phyloP scores from a whole-genome alignment of 37 sponge, comb jelly and placozoan genomes.

The Spongilla lacustris region DNA sequence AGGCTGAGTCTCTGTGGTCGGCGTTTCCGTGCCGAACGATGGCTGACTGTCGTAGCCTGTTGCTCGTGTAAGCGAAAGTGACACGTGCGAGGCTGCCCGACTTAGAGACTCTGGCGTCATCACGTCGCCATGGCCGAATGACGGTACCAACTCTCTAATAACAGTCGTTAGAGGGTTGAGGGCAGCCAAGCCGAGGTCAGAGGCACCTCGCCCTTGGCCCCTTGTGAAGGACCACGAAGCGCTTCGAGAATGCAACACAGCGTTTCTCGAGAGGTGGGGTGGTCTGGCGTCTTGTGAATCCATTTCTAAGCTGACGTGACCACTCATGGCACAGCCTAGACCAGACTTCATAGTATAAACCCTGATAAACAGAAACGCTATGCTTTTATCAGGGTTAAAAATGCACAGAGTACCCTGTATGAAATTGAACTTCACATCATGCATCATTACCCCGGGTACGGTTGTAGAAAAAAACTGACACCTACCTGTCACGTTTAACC shows the following conservation, averaged over 20 bases:
- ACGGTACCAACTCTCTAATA: conserved; percentile 65
- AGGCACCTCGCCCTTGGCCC: conserved; percentile 22
- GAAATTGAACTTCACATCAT: too few species aligned
- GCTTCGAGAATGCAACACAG: conserved; percentile 56
- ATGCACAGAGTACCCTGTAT: too few species aligned
- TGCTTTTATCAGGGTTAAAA: too few species aligned
- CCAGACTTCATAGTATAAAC: conserved; percentile 50
- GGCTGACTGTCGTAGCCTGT: neutral
- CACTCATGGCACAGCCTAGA: conserved; percentile 8
- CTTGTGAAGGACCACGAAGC: conserved; percentile 81
- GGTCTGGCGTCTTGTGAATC: conserved; percentile 4
- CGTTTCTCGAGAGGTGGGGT: neutral
- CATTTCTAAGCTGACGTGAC: conserved; percentile 30
- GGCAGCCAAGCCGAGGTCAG: conserved; percentile 43
- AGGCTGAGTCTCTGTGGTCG: neutral
- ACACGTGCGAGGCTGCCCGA: neutral
- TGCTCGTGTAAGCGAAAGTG: neutral
- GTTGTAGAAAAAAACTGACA: too few species aligned
- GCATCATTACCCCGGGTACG: too few species aligned
- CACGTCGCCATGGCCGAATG: conserved; percentile 25
- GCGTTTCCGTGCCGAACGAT: neutral
- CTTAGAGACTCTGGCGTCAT: neutral
- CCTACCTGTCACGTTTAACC: neutral
- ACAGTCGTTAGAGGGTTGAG: conserved; percentile 45
- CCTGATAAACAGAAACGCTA: neutral